Base-by-base conservation (phyloP, 2,888 invertebrate species). In the Cantharis lateralis region DNA sequence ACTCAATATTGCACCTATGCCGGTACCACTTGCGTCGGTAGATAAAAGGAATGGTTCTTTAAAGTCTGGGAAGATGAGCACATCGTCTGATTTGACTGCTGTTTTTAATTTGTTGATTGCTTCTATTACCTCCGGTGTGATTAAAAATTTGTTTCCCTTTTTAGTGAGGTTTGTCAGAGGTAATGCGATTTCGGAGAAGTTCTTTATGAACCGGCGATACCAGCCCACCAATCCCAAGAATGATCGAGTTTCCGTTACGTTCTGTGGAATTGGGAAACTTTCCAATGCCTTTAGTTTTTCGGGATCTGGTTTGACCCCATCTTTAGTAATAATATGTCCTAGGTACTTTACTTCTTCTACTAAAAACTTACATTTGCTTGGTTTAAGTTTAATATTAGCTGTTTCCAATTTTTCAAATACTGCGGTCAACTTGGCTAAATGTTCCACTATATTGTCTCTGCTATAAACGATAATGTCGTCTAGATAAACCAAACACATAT, bases 221-320 rank as follows among this genome's bases (percentile, higher is more conserved):
- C 80, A 81, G 2, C 82, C 80, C 3, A 78, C n/a, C 20, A 81
- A 64, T 61, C 81, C 80, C 63, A 84, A 66, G 71, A 85, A 84
- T 24, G 75, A 70, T 82, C 83, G 83, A 3, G 85, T 82, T 77
- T 84, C 79, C 69, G 81, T 84, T 32, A 61, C 72, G 13, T 82
- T 84, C 68, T 74, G 80, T 1, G 85, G 83, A 62, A 82, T 15
- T 13, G 80, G 79, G 32, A 75, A 82, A 11, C 82, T 80, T 79
- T 78, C 74, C 4, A 84, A 82, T 0, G 82, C 81, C 15, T 74
- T 20, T 13, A 83, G 80, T 80, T 86, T 86, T 0, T 81, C 79
- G 0, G 85, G 84, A 69, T 86, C 82, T 11, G 85, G 85, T 70
- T 79, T 84, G 9, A 85, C 79, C 10, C 83, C 84, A 5, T 85